phyloP scores from a whole-genome alignment of 2,113 vertebrate genomes.

The Pachyramphus minor region DNA sequence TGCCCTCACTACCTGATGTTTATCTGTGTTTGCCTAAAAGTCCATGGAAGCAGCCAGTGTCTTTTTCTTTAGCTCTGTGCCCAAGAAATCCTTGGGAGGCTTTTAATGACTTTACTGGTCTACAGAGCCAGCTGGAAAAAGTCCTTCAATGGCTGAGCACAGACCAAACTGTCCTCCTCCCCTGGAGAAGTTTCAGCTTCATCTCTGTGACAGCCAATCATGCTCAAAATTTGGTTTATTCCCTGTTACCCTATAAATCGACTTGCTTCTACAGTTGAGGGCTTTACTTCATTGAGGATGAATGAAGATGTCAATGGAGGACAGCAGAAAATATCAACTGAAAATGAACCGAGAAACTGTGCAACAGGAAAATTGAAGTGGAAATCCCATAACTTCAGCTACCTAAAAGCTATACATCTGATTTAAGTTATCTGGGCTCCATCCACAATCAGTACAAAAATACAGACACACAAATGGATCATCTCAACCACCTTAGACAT shows the following conservation, averaged over 20 bases:
- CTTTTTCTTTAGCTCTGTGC: background rate
- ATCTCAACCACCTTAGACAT: background rate
- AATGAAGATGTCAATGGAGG: background rate
- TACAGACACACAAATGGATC: background rate
- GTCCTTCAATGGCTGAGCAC: accelerated
- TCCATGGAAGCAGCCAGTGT: background rate
- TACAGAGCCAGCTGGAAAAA: background rate
- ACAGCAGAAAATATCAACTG: background rate
- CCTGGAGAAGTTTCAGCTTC: background rate
- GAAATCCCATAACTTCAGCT: background rate
- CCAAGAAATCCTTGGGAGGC: background rate
- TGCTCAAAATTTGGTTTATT: background rate
- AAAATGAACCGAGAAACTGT: background rate
- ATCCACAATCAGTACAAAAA: background rate
- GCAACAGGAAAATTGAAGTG: background rate
- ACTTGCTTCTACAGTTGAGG: background rate
- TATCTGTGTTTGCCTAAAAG: background rate
- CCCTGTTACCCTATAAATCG: background rate
- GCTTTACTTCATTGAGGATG: background rate
- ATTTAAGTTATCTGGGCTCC: background rate
- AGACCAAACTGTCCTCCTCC: background rate
- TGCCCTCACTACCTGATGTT: background rate
- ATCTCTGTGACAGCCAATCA: background rate
- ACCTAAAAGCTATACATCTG: background rate
- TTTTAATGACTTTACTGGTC: background rate